Base-by-base conservation (phyloP, 2,888 invertebrate species). In the Quadriops clusia region DNA sequence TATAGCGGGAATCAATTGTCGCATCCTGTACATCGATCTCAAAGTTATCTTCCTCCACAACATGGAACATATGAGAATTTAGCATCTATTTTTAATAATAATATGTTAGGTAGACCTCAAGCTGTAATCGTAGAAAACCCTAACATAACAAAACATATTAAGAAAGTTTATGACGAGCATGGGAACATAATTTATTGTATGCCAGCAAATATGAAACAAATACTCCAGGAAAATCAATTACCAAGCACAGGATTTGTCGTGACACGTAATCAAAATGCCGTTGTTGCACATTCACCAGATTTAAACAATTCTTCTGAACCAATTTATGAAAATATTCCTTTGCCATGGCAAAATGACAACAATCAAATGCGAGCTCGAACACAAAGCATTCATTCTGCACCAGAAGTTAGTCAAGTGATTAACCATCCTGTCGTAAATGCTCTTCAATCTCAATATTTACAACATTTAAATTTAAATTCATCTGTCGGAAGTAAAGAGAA, bases 291-390 rank as follows among this genome's bases (percentile, higher is more conserved):
- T 34, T 53, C 52, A 6, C 49, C 49, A 26, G 54, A 61, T 30
- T 51, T 59, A 9, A 51, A 56, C 31, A 63, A 67, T 34, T 59
- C 70, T 0, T 65, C 73, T 8, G 84, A 84, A 50, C 84, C 84
- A 1, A 84, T 84, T 39, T 84, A 84, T 53, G 83, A 84, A 49
- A 84, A 84, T 53, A 78, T 84, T 5, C 82, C 81, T 1, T 51
- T 79, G 15, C 75, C 79, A 0, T 77, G 76, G 74, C 70, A 68
- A 40, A 54, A 53, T 24, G 50, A 47, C 20, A 37, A 36, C 21
- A 47, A 43, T 2, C 54, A 56, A 35, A 55, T 56, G 44, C 51
- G 64, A 24, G 60, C 58, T 25, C 56, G 74, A 17, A 75, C 80
- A 3, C 76, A 76, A 17, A 80, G 80, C 42, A 66, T 79, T 15